Conservation (phyloP, 2,888 invertebrate species). For the Cyrtodaria siliqua region DNA sequence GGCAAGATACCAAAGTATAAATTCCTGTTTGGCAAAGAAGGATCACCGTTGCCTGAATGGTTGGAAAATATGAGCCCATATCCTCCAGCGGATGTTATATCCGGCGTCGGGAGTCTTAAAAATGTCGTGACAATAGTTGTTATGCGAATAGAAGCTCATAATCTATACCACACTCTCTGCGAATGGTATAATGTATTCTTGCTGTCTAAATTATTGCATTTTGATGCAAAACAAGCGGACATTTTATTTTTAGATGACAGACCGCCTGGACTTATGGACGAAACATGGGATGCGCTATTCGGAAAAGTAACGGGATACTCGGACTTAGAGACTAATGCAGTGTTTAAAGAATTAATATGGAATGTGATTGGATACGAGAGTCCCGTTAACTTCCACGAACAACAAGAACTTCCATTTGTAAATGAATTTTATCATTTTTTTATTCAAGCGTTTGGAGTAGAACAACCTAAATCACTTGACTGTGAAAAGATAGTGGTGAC, state of each 20-base stretch:
- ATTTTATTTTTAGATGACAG: slow-evolving; percentile 57
- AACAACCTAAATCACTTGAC: slow-evolving; percentile 23
- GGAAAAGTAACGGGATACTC: slow-evolving; percentile 35
- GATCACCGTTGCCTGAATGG: slow-evolving; percentile 50
- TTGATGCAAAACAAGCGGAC: slow-evolving; percentile 34
- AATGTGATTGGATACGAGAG: slow-evolving; percentile 62
- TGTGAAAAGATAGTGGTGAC: slow-evolving; percentile 40
- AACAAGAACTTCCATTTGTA: slow-evolving; percentile 28
- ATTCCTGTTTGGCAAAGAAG: slow-evolving; percentile 49
- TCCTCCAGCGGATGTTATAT: not conserved
- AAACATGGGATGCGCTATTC: slow-evolving; percentile 51
- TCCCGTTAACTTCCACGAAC: slow-evolving; percentile 55
- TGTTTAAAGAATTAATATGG: slow-evolving; percentile 53
- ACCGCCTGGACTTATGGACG: slow-evolving; percentile 51
- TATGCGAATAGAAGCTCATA: slow-evolving; percentile 58
- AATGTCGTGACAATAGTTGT: slow-evolving; percentile 39
- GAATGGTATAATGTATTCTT: slow-evolving; percentile 61
- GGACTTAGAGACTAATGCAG: slow-evolving; percentile 16
- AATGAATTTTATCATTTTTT: slow-evolving; percentile 53
- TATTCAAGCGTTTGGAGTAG: slow-evolving; percentile 29
- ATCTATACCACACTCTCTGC: slow-evolving; percentile 59
- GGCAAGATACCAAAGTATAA: slow-evolving; percentile 22
- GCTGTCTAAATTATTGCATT: slow-evolving; percentile 33
- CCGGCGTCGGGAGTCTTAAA: not conserved
- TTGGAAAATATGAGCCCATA: slow-evolving; percentile 14